phyloP scores from a whole-genome alignment of 2,888 invertebrate species.

The Phengaris arion region DNA sequence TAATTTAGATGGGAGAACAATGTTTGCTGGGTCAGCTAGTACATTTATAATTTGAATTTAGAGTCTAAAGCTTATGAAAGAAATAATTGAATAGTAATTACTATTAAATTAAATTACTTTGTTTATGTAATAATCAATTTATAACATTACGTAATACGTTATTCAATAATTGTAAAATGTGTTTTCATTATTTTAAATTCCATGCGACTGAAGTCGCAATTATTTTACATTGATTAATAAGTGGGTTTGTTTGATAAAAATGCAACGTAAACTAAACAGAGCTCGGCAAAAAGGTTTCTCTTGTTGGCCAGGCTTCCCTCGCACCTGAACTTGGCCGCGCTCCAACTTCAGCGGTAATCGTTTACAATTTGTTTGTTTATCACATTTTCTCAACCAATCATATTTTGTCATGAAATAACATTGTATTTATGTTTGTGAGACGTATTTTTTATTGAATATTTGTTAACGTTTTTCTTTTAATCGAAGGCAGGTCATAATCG shows the following conservation, averaged over 20 bases:
- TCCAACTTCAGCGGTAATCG: constrained; percentile 37
- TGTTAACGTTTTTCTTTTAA: too few species aligned
- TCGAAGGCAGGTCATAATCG: too few species aligned
- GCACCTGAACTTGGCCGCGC: constrained; percentile 21
- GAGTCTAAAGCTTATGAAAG: too few species aligned
- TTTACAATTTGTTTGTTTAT: constrained; percentile 36
- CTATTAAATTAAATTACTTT: too few species aligned
- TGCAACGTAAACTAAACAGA: constrained; percentile 21
- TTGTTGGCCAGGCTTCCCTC: constrained; percentile 30
- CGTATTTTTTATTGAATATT: background rate
- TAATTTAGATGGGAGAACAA: too few species aligned
- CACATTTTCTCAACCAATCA: constrained; percentile 32
- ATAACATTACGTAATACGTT: too few species aligned
- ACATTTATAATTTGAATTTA: too few species aligned
- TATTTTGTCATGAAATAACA: constrained; percentile 28
- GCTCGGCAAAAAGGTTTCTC: constrained; percentile 19
- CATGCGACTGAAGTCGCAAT: background rate
- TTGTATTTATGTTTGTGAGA: background rate
- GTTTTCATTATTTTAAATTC: too few species aligned
- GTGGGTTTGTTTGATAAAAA: constrained; percentile 21
- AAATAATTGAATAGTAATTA: too few species aligned
- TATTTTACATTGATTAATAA: constrained; percentile 4
- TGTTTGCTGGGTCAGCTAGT: too few species aligned
- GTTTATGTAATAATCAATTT: too few species aligned
- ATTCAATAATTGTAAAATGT: too few species aligned